phyloP scores from a whole-genome alignment of 2,888 invertebrate species.

The Pediacus dermestoides region DNA sequence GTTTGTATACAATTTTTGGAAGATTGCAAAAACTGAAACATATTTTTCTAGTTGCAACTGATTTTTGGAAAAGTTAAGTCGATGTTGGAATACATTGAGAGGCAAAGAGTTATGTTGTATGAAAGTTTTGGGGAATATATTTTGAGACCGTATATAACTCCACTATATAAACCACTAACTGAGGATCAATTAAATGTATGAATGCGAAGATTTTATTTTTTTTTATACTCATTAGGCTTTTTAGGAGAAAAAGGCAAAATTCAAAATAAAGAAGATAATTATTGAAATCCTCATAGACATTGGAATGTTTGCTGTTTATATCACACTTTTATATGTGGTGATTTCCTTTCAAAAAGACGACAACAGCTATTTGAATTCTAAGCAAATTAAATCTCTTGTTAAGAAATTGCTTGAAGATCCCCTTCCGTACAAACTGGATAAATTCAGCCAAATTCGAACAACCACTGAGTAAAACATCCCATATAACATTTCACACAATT shows the following conservation, averaged over 20 bases:
- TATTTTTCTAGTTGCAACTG: too few relatives aligned
- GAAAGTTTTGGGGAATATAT: constrained; percentile 24
- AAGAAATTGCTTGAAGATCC: constrained; percentile 20
- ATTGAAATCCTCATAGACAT: constrained; percentile 31
- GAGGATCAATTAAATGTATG: constrained; percentile 19
- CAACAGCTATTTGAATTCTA: constrained; percentile 23
- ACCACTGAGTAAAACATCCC: too few relatives aligned
- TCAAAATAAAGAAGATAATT: constrained; percentile 17
- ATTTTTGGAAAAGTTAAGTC: neutral
- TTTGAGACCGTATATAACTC: constrained; percentile 29
- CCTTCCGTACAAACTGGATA: constrained; percentile 7
- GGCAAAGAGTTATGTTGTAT: constrained; percentile 26
- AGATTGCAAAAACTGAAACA: too few relatives aligned
- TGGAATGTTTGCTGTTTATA: constrained; percentile 33
- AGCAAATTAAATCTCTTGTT: constrained; percentile 27
- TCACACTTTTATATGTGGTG: constrained; percentile 32
- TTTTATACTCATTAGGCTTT: neutral
- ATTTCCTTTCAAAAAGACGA: constrained; percentile 29
- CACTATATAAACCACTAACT: constrained; percentile 27
- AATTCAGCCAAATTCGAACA: constrained; percentile 6
- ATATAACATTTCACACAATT: too few relatives aligned
- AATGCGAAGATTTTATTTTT: constrained; percentile 3
- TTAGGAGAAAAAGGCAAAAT: constrained; percentile 12
- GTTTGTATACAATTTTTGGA: too few relatives aligned
- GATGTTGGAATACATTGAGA: constrained; percentile 21